These are phyloP conservation scores for Stictonetta naevosa DNA, from an alignment of 2,113 vertebrate species.

Conservation along the genomic window DNA sequence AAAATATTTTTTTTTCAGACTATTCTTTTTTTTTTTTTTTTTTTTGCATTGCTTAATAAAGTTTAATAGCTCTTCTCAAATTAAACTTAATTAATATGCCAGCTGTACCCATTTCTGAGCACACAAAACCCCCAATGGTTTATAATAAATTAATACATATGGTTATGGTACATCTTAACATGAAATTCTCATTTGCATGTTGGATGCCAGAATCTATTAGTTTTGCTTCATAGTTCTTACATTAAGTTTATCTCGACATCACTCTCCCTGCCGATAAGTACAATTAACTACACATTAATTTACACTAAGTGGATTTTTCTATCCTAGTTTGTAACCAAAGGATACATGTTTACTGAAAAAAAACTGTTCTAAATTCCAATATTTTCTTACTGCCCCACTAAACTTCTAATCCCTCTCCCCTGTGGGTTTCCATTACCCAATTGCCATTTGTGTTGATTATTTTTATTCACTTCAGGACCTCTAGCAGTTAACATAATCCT, in stretches of 20 bases:
- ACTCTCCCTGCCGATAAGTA: conserved; percentile 30
- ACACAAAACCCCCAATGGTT: conserved; percentile 13
- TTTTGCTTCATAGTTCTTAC: conserved; percentile 64
- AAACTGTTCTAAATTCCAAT: not conserved
- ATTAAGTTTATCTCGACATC: conserved; percentile 66
- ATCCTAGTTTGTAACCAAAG: not conserved
- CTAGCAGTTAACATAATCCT: not conserved
- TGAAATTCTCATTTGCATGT: conserved; percentile 53
- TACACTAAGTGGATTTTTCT: conserved; percentile 15
- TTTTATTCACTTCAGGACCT: not conserved
- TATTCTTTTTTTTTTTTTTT: not conserved
- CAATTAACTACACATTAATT: conserved; percentile 59
- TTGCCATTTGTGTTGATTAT: not conserved
- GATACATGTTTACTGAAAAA: not conserved
- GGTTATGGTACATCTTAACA: conserved; percentile 56
- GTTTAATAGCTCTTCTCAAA: conserved; percentile 38
- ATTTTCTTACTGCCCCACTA: conserved; percentile 19
- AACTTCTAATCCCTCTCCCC: not conserved
- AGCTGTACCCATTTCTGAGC: conserved; percentile 39
- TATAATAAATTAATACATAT: conserved; percentile 64
- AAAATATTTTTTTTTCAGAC: not conserved
- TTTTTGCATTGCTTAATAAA: conserved; percentile 1
- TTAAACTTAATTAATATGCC: conserved; percentile 64
- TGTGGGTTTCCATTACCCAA: not conserved
- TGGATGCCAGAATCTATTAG: conserved; percentile 55